Evolutionary conservation across 2,888 invertebrate species (phyloP), one percentile per base, ranked within the genome.

Genomic region (Drosophila austrosaltans): DNA sequence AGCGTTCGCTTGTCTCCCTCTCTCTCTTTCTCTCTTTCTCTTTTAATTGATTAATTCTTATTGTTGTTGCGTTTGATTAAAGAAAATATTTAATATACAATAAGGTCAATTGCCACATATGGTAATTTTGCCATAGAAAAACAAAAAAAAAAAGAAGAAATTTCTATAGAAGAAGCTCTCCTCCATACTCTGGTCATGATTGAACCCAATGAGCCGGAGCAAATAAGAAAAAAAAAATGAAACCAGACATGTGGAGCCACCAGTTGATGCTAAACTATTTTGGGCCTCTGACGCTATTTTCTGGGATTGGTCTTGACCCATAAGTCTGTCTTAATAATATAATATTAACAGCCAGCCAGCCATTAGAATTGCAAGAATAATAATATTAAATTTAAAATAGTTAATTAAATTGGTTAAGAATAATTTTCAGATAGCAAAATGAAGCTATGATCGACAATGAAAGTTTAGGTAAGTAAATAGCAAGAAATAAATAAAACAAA

Each of bases 41-140:
- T 72, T 74, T 76, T 85, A 89, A 89, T 84, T 89, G 81, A 87
- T 82, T 89, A 89, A 87, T 89, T 84, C 86, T 87, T 79, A 58
- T 69, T 78, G 69, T 62, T 84, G 85, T 59, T 84, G 85, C 76
- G 72, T 77, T 84, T 89, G 85, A 84, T 84, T 84, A 84, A 84
- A 64, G 75, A 81, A 79, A 87, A 88, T 75, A 74, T 87, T 89
- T 87, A 58, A 72, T 77, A 81, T 84, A 79, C 89, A 84, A 81
- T 70, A 74, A 83, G 85, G 85, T 85, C 89, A 86, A 86, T 89
- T 86, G 83, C 87, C 77, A 81, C 81, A 89, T 86, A 86, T 88
- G 89, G 76, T 86, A 89, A 86, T 89, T 48, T 87, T 70, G 72
- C 57, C 57, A 80, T 72, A 69, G 54, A 72, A 69, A 6, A 48